These are phyloP conservation scores for Amniataba percoides DNA, from an alignment of 2,797 vertebrate genomes.

Conservation along the genomic window DNA sequence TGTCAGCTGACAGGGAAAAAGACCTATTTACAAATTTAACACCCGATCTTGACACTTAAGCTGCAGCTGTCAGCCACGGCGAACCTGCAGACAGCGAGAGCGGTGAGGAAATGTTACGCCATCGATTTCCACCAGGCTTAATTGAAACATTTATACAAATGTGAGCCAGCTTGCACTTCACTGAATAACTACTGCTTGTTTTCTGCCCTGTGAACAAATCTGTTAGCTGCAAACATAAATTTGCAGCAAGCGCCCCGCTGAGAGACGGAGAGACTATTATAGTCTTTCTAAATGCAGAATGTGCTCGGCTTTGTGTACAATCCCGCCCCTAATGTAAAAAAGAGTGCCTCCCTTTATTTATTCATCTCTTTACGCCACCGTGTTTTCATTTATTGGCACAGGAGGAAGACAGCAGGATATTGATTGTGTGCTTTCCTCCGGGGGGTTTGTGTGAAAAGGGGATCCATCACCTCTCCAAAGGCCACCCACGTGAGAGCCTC, in stretches of 20 bases:
- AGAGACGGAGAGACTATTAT: slow-evolving; percentile 54
- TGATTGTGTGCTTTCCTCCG: slow-evolving; percentile 72
- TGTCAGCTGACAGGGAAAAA: slow-evolving; percentile 68
- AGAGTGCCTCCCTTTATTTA: slow-evolving; percentile 63
- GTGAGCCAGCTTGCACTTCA: slow-evolving; percentile 38
- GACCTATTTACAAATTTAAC: slow-evolving; percentile 71
- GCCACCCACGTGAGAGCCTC: slow-evolving; percentile 64
- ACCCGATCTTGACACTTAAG: slow-evolving; percentile 56
- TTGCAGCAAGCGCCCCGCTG: slow-evolving; percentile 57
- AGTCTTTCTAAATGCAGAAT: slow-evolving; percentile 62
- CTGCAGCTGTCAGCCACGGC: slow-evolving; percentile 54
- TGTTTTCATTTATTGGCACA: slow-evolving; percentile 74
- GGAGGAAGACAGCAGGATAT: slow-evolving; percentile 72
- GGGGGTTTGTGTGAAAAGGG: slow-evolving; percentile 52
- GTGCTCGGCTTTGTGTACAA: slow-evolving; percentile 53
- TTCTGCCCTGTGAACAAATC: slow-evolving; percentile 61
- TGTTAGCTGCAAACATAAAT: slow-evolving; percentile 65
- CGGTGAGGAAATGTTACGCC: slow-evolving; percentile 41
- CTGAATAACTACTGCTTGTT: slow-evolving; percentile 64
- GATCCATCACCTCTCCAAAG: slow-evolving; percentile 65
- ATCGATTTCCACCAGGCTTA: slow-evolving; percentile 58
- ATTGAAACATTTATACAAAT: slow-evolving; percentile 73
- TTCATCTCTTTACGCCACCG: slow-evolving; percentile 68
- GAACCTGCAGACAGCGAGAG: slow-evolving; percentile 36
- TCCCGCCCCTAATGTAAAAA: slow-evolving; percentile 59